phyloP scores from a whole-genome alignment of 1,140 invertebrate genomes.

The Atta cephalotes region DNA sequence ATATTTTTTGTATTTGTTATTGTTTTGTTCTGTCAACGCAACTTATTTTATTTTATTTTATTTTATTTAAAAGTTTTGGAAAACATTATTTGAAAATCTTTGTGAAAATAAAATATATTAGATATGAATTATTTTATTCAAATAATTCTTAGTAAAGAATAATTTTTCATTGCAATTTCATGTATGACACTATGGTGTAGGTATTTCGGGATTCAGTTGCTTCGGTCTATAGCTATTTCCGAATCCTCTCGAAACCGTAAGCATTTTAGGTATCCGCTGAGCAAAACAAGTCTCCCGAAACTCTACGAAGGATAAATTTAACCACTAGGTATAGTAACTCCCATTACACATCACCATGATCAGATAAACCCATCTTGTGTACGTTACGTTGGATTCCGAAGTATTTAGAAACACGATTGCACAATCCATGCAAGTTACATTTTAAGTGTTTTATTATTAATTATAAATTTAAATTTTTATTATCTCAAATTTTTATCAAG shows the following conservation, averaged over 20 bases:
- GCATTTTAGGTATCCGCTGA: constrained; percentile 74
- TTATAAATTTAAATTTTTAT: constrained; percentile 4
- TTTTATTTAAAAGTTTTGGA: background rate
- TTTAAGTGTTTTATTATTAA: background rate
- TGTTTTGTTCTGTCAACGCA: background rate
- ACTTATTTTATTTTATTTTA: background rate
- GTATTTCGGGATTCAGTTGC: constrained; percentile 72
- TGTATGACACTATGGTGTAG: constrained; percentile 68
- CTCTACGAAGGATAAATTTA: constrained; percentile 78
- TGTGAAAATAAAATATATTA: background rate
- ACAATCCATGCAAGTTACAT: constrained; percentile 8
- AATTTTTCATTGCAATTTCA: constrained; percentile 20
- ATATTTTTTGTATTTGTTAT: background rate
- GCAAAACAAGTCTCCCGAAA: constrained; percentile 74
- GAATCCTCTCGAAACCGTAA: constrained; percentile 77
- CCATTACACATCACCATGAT: constrained; percentile 61
- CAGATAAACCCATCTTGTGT: constrained; percentile 47
- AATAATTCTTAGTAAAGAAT: constrained; percentile 14
- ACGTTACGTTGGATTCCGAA: constrained; percentile 29
- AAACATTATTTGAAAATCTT: background rate
- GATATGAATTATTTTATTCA: background rate
- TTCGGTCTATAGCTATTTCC: constrained; percentile 77
- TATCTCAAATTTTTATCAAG: background rate
- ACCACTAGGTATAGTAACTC: constrained; percentile 69
- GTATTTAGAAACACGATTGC: constrained; percentile 14